phyloP scores from a whole-genome alignment of 30 jellyfish, hydroid and myxozoan genomes.

The Pelagia noctiluca region DNA sequence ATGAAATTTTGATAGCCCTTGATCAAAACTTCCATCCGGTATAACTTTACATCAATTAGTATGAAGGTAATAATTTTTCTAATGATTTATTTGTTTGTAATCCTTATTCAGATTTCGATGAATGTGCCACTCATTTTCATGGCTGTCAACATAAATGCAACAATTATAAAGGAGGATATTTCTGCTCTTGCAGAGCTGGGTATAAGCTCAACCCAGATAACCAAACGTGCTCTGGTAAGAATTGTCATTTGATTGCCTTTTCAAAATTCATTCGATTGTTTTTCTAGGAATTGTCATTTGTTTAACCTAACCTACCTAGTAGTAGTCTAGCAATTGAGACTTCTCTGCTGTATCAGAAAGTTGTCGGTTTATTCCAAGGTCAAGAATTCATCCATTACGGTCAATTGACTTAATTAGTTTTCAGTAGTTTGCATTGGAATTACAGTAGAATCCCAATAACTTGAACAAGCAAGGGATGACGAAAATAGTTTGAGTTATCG shows the following conservation, averaged over 20 bases:
- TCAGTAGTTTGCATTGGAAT: background rate
- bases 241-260: no score
- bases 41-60: background rate
- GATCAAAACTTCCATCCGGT: no score
- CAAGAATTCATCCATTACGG: background rate
- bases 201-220: slow-evolving; percentile 44
- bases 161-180: slow-evolving; percentile 65
- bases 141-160: slow-evolving; percentile 61
- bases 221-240: slow-evolving; percentile 62
- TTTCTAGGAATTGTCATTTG: no score
- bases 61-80: background rate
- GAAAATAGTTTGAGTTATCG: no score
- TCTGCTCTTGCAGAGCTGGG: slow-evolving; percentile 56
- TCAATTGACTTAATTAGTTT: background rate
- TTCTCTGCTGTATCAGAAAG: no score
- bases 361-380: background rate
- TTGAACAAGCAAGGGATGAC: no score
- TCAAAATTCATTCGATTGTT: no score
- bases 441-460: no score
- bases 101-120: slow-evolving; percentile 37
- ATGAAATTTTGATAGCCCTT: no score
- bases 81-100: background rate
- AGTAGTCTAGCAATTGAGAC: no score
- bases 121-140: slow-evolving; percentile 23
- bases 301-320: no score